Evolutionary conservation across 1,140 invertebrate genomes (phyloP).

Genomic region (Protaetia brevitarsis): DNA sequence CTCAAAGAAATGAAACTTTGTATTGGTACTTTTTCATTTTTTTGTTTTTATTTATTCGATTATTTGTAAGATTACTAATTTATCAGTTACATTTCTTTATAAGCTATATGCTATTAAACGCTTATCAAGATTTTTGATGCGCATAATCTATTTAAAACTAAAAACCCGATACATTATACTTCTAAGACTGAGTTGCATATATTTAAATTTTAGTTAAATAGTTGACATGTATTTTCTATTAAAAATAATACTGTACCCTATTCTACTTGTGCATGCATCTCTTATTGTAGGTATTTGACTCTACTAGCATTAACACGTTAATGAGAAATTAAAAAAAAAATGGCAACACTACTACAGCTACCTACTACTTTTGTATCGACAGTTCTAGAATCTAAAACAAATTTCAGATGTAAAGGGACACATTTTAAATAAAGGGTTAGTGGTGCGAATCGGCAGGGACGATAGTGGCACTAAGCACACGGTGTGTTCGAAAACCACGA

Average conservation of each 20-base stretch:
- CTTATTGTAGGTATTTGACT: neutral
- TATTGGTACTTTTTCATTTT: too few species aligned
- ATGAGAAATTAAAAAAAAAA: neutral
- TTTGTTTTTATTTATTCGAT: too few species aligned
- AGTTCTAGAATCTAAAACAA: neutral
- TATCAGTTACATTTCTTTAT: too few species aligned
- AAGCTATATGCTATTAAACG: neutral
- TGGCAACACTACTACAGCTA: constrained; percentile 9
- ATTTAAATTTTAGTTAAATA: neutral
- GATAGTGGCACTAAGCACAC: constrained; percentile 41
- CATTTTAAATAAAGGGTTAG: constrained; percentile 47
- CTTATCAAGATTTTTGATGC: neutral
- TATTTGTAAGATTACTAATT: too few species aligned
- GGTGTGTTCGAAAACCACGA: constrained; percentile 43
- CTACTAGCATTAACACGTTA: neutral
- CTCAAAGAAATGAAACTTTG: too few species aligned
- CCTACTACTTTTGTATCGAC: neutral
- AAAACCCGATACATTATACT: neutral
- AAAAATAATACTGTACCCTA: constrained; percentile 24
- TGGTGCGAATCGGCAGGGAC: constrained; percentile 45
- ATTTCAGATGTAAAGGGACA: constrained; percentile 36
- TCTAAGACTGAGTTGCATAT: neutral
- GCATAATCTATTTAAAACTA: neutral
- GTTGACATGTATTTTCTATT: neutral
- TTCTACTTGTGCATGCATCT: constrained; percentile 32